These are phyloP conservation scores for Catocala sponsa DNA, from an alignment of 2,888 invertebrate species.

Conservation along the genomic window DNA sequence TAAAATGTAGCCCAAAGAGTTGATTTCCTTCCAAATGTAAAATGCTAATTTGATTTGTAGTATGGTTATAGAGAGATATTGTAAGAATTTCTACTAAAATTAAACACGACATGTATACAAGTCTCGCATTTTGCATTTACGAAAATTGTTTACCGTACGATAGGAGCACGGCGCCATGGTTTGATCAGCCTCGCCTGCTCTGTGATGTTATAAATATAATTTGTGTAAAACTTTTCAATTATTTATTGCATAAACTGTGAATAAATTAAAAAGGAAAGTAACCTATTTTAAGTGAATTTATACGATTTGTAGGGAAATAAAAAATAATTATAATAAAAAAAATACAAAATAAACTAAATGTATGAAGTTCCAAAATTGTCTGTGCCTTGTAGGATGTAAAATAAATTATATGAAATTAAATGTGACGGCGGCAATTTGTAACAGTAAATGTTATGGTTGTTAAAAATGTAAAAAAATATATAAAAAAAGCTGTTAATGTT, in stretches of 20 bases:
- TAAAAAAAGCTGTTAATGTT: conserved; percentile 51
- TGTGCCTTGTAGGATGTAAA: conserved; percentile 38
- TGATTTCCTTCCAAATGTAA: conserved; percentile 55
- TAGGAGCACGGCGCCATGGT: conserved; percentile 10
- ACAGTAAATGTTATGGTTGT: conserved; percentile 36
- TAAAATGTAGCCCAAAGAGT: conserved; percentile 71
- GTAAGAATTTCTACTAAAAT: conserved; percentile 41
- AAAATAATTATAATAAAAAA: conserved; percentile 33
- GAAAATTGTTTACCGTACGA: conserved; percentile 29
- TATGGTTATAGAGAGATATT: conserved; percentile 47
- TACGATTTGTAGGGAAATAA: conserved; percentile 43
- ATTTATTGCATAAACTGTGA: conserved; percentile 50
- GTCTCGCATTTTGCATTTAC: conserved; percentile 29
- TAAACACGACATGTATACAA: conserved; percentile 35
- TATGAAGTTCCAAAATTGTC: conserved; percentile 40
- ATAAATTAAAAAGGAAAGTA: conserved; percentile 44
- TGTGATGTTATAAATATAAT: conserved; percentile 37
- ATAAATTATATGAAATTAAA: conserved; percentile 27
- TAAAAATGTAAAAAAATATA: conserved; percentile 41
- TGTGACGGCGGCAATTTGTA: conserved; percentile 32
- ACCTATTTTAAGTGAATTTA: conserved; percentile 50
- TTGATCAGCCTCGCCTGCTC: conserved; percentile 23
- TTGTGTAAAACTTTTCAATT: conserved; percentile 46
- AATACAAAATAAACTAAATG: conserved; percentile 27
- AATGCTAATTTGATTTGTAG: conserved; percentile 27